These are phyloP conservation scores for Dromiciops gliroides DNA, from an alignment of 2,113 vertebrate genomes.

Conservation along the genomic window DNA sequence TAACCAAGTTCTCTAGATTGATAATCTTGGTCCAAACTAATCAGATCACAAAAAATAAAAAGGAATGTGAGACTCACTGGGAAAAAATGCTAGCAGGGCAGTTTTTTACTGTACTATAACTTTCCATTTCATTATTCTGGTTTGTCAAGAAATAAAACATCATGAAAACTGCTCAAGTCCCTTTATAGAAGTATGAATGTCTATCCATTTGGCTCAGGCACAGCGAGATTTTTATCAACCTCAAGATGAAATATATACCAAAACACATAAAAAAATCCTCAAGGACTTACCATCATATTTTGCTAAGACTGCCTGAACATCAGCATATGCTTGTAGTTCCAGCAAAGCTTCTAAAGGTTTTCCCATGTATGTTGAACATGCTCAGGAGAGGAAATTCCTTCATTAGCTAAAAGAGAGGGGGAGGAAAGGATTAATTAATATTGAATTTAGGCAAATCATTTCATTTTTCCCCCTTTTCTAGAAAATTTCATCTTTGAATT, in stretches of 20 bases:
- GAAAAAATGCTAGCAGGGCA: neutral
- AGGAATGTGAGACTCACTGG: neutral
- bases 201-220: neutral
- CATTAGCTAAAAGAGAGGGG: constrained; percentile 93
- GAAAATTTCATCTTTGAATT: constrained; percentile 36
- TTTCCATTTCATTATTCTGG: constrained; percentile 3
- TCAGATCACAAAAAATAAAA: constrained; percentile 20
- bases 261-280: constrained; percentile 23
- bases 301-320: constrained; percentile 98
- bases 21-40: constrained; percentile 22
- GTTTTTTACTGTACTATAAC: constrained; percentile 36
- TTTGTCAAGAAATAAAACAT: constrained; percentile 48
- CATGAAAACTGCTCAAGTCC: neutral
- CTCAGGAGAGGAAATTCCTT: constrained; percentile 99
- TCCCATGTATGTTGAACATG: constrained; percentile 99
- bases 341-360: constrained; percentile 97
- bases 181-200: neutral
- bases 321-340: constrained; percentile 97
- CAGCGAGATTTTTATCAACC: constrained; percentile 5
- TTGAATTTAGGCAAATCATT: constrained; percentile 1
- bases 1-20: neutral
- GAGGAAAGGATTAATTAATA: constrained; percentile 68
- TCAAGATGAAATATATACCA: constrained; percentile 16
- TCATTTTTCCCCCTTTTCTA: neutral
- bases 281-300: constrained; percentile 96